A percentile compares a stretch with the other conserved stretches of the same genome.
Conservation (phyloP, 2,888 invertebrate species). For the Escarpia spicata region DNA sequence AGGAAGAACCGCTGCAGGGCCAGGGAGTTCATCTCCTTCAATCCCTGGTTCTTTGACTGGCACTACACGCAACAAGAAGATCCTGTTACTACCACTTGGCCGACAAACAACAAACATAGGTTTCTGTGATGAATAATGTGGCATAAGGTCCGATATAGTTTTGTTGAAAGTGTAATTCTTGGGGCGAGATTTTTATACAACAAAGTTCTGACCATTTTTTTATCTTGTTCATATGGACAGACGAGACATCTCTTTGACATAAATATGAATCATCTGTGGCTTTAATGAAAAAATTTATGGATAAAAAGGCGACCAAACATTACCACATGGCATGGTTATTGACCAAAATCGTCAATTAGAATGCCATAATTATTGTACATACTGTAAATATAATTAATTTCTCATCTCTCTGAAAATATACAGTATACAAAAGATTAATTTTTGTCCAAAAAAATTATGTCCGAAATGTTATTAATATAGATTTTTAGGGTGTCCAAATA, state of each 20-base stretch:
- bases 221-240: not conserved
- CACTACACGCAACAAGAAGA: conserved; percentile 68
- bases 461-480: too few species aligned
- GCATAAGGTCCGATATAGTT: not conserved
- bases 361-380: not conserved
- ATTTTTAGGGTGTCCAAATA: too few species aligned
- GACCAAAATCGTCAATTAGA: not conserved
- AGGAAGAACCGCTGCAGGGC: conserved; percentile 92
- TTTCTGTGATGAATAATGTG: not conserved
- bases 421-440: too few species aligned
- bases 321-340: not conserved
- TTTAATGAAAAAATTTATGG: too few species aligned
- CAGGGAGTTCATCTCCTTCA: conserved; percentile 95
- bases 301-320: not conserved
- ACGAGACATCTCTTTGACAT: too few species aligned
- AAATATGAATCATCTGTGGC: too few species aligned
- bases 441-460: too few species aligned
- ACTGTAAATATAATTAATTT: not conserved
- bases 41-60: conserved; percentile 81
- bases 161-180: not conserved
- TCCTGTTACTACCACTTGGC: not conserved
- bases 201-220: not conserved
- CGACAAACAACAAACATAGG: not conserved
- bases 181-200: not conserved
- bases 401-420: too few species aligned